Evolutionary conservation across 2,888 invertebrate genomes (phyloP).

Genomic region (Dasysyrphus tricinctus): DNA sequence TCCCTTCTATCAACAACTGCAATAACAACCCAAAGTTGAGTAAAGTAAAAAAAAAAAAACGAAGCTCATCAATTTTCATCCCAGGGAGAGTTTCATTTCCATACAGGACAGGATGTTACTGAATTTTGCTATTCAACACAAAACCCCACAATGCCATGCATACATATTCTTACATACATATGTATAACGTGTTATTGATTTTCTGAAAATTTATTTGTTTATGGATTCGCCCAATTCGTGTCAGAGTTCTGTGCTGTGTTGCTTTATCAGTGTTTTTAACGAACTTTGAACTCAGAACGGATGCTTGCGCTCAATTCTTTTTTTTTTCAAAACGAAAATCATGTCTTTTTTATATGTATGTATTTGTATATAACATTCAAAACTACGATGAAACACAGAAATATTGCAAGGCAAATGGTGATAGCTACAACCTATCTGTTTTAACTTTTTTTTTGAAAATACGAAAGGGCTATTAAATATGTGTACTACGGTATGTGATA

Average conservation of each 20-base stretch:
- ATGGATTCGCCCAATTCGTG: constrained; percentile 58
- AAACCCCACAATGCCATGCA: constrained; percentile 22
- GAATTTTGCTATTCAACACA: constrained; percentile 57
- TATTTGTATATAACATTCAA: constrained; percentile 40
- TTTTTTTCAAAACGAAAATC: not conserved
- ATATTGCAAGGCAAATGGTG: not conserved
- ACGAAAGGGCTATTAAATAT: no score
- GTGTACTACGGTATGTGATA: no score
- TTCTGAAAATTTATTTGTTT: constrained; percentile 67
- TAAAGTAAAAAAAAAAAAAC: constrained; percentile 17
- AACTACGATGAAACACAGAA: constrained; percentile 24
- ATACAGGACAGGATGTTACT: constrained; percentile 59
- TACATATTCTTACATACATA: not conserved
- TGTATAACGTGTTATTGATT: constrained; percentile 63
- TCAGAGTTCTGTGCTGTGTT: constrained; percentile 38
- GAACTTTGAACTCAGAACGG: constrained; percentile 60
- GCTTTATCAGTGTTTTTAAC: constrained; percentile 50
- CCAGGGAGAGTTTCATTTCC: constrained; percentile 45
- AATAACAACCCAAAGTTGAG: constrained; percentile 1
- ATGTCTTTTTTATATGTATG: no score
- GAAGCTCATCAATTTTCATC: constrained; percentile 55
- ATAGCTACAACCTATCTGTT: not conserved
- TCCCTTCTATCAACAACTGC: constrained; percentile 36
- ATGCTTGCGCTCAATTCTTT: constrained; percentile 46
- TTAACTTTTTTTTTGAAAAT: not conserved